A percentile compares a stretch with the other conserved stretches of the same genome.
Conservation (phyloP, 2,888 invertebrate genomes). For the Empis livida region DNA sequence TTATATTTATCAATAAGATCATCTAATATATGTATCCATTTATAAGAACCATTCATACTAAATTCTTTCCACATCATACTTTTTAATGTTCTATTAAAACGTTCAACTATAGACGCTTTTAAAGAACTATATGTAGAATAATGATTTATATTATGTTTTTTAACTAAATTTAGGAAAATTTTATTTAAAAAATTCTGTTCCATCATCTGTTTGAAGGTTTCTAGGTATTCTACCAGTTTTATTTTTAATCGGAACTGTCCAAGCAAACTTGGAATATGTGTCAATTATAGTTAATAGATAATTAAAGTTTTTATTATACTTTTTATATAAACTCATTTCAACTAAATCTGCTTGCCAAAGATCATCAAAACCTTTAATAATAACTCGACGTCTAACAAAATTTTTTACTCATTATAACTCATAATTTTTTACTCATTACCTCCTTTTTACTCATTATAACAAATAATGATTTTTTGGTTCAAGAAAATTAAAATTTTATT, state of each 20-base stretch:
- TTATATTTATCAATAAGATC: conserved; percentile 1
- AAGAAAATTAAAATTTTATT: no score
- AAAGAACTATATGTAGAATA: neutral
- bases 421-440: no score
- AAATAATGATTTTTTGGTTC: no score
- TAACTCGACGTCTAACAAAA: neutral
- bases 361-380: neutral
- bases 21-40: neutral
- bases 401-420: no score
- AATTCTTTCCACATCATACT: conserved; percentile 2
- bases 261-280: neutral
- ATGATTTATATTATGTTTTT: neutral
- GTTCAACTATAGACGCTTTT: conserved; percentile 1
- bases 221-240: neutral
- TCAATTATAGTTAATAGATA: neutral
- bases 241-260: no score
- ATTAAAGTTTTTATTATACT: neutral
- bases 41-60: no score
- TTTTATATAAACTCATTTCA: neutral
- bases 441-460: no score
- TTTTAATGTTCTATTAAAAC: neutral
- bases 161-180: neutral
- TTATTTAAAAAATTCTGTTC: conserved; percentile 1
- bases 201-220: neutral
- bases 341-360: no score